These are phyloP conservation scores for Ascidia mentula DNA, from an alignment of 23 tunicate species.

Conservation along the genomic window DNA sequence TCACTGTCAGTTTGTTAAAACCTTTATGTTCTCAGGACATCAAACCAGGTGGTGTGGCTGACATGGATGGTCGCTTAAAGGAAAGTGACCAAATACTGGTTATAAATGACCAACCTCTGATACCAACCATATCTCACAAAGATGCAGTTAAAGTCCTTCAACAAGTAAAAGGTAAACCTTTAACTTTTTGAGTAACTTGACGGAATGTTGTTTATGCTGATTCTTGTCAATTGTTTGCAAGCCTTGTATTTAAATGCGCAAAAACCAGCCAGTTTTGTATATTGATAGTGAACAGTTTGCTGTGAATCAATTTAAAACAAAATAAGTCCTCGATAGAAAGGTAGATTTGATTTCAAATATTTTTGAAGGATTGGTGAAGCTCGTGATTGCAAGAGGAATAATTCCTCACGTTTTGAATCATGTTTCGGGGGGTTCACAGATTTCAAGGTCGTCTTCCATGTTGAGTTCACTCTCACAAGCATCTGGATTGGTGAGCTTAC, in stretches of 20 bases:
- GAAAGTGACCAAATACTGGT: constrained; percentile 94
- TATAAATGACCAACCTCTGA: constrained; percentile 77
- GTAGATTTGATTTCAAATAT: no score
- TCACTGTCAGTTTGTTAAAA: no score
- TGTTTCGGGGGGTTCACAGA: constrained; percentile 27
- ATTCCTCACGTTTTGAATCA: constrained; percentile 55
- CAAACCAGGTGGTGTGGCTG: constrained; percentile 87
- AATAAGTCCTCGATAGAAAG: no score
- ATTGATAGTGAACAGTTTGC: no score
- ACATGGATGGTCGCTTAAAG: constrained; percentile 79
- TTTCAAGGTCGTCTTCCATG: constrained; percentile 77
- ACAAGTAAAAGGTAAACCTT: constrained; percentile 41
- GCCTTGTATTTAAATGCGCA: no score
- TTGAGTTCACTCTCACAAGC: constrained; percentile 70
- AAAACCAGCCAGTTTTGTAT: no score
- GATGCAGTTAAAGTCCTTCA: constrained; percentile 83
- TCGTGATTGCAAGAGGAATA: constrained; percentile 83
- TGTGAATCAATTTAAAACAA: no score
- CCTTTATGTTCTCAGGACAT: constrained; percentile 44
- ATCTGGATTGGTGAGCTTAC: constrained; percentile 43
- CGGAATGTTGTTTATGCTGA: no score
- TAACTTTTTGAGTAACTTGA: no score
- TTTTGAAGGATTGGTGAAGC: constrained; percentile 71
- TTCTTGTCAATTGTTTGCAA: no score
- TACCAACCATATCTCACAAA: constrained; percentile 81